Evolutionary conservation across 2,113 vertebrate genomes (phyloP).

Genomic region (Plectropomus leopardus): DNA sequence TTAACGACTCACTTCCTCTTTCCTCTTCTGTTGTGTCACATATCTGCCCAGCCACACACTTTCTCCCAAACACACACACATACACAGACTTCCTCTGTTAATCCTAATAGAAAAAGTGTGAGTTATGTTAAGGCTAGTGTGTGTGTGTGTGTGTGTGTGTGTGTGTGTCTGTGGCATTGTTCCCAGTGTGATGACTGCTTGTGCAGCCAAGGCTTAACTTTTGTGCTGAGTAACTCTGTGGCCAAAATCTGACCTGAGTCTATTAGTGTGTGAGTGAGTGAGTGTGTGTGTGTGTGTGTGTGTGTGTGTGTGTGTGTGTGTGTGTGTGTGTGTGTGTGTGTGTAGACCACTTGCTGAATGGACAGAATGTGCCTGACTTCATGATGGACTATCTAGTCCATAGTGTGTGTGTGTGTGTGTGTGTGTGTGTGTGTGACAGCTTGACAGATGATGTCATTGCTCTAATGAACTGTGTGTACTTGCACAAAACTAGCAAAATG

Average conservation of each 20-base stretch:
- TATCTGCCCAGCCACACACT: constrained; percentile 13
- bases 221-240: constrained; percentile 71
- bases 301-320: constrained; percentile 13
- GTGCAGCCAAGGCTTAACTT: constrained; percentile 66
- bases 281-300: constrained; percentile 22
- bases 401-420: not conserved
- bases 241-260: constrained; percentile 47
- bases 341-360: constrained; percentile 54
- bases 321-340: constrained; percentile 22
- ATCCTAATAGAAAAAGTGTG: constrained; percentile 50
- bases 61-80: constrained; percentile 9
- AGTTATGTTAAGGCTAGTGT: constrained; percentile 33
- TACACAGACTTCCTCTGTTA: constrained; percentile 40
- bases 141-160: constrained; percentile 27
- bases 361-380: constrained; percentile 55
- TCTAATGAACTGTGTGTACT: constrained; percentile 13
- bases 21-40: constrained; percentile 36
- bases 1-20: constrained; percentile 62
- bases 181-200: constrained; percentile 52
- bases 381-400: constrained; percentile 28
- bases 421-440: not conserved
- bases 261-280: constrained; percentile 25
- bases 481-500: not conserved
- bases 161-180: constrained; percentile 54
- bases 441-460: constrained; percentile 4